Evolutionary conservation across 1,140 invertebrate genomes (phyloP), one percentile per base, ranked within the genome.

Genomic region (Apis dorsata): DNA sequence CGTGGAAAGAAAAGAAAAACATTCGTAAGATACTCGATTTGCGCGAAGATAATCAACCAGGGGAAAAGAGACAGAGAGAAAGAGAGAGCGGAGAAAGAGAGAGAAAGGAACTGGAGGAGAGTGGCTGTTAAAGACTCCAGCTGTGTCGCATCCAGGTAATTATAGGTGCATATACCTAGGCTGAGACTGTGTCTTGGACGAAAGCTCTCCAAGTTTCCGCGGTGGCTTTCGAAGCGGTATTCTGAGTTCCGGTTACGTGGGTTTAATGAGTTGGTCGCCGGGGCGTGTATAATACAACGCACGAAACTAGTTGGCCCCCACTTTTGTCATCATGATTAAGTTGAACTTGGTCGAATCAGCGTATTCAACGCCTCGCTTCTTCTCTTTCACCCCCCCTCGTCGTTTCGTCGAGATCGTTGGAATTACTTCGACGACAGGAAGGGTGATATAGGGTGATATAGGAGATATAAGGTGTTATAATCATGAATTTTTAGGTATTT

Each of bases 261-360:
- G 60, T 85, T 88, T 88, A 88, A 88, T 83, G 87, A 88, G 87
- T 80, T 88, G 53, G 83, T 57, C 76, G 87, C 63, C 79, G 75
- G 82, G 66, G 55, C 70, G 79, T 88, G 76, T 76, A 87, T 88
- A 88, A 88, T 72, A 57, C 78, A 65, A 88, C 84, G 79, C 76
- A 55, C 62, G 70, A 84, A 87, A 83, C 71, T 69, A 81, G 34
- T 69, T 60, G 65, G 74, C 63, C 69, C 63, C 75, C 77, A 71
- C 78, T 86, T 80, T 68, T 59, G 72, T 81, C 85, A 86, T 87
- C 83, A 70, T 81, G 59, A 83, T 78, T 83, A 82, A 77, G 34
- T 17, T 60, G 4, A 19, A 60, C 53, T 15, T 15, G 2, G 15
- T 28, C 34, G n/a, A 69, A 65, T 69, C 62, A 60, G 49, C 49